A percentile compares a stretch with the other conserved stretches of the same genome.
These are phyloP conservation scores for Tor tambroides DNA, from an alignment of 2,113 vertebrate genomes.

Conservation along the genomic window DNA sequence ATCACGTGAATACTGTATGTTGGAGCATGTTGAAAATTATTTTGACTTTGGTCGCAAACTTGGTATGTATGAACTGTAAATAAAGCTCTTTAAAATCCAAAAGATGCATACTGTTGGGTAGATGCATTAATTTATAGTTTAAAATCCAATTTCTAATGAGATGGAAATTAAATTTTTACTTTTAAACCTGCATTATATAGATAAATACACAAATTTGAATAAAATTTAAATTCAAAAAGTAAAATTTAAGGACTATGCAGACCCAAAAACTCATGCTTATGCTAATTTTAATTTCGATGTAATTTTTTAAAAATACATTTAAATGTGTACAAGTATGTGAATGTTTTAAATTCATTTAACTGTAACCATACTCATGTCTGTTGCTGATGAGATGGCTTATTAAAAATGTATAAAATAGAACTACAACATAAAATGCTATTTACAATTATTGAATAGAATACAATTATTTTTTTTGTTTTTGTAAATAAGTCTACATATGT, in stretches of 20 bases:
- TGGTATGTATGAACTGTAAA: conserved; percentile 80
- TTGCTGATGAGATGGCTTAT: not conserved
- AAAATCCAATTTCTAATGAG: not conserved
- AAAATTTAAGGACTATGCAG: not conserved
- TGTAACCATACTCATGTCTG: not conserved
- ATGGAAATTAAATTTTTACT: fast-evolving
- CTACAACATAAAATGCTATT: not conserved
- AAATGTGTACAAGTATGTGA: not conserved
- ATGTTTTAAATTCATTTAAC: not conserved
- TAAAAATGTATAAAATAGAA: too few relatives aligned
- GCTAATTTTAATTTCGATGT: not conserved
- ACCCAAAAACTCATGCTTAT: not conserved
- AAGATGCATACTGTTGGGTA: not conserved
- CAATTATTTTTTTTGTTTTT: too few relatives aligned
- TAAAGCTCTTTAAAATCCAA: conserved; percentile 77
- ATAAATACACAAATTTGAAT: too few relatives aligned
- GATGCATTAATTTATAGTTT: not conserved
- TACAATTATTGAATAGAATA: too few relatives aligned
- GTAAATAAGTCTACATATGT: not conserved
- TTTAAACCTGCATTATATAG: not conserved
- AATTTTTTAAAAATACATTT: not conserved
- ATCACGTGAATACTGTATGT: conserved; percentile 58
- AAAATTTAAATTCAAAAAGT: not conserved
- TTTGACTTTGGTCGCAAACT: conserved; percentile 70
- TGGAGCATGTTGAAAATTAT: conserved; percentile 71